Evolutionary conservation across 2,113 vertebrate genomes (phyloP).

Genomic region (Lathamus discolor): DNA sequence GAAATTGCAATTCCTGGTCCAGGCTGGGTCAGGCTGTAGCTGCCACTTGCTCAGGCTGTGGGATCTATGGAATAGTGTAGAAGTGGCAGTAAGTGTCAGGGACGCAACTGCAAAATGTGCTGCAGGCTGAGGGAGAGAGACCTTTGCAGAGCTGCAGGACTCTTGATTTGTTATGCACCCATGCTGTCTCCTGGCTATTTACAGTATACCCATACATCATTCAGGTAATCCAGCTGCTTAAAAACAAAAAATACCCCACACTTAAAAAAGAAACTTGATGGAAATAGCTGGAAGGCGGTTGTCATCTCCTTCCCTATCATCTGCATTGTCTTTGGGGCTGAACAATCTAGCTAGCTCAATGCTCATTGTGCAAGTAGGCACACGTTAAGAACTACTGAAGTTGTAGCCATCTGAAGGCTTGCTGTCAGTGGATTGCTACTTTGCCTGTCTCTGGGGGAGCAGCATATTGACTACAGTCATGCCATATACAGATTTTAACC

Average conservation of each 20-base stretch:
- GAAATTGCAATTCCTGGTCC: neutral
- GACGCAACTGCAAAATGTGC: neutral
- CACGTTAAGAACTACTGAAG: neutral
- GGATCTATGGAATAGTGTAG: neutral
- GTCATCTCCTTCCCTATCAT: neutral
- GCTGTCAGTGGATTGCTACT: neutral
- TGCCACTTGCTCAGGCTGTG: neutral
- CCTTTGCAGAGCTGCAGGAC: neutral
- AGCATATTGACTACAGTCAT: neutral
- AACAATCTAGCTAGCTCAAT: neutral
- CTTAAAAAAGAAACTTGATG: neutral
- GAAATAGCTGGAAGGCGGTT: neutral
- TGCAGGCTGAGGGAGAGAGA: neutral
- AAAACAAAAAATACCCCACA: neutral
- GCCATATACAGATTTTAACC: neutral
- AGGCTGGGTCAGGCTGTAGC: neutral
- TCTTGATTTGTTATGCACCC: neutral
- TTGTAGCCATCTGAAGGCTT: neutral
- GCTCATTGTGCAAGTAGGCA: neutral
- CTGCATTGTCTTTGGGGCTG: neutral
- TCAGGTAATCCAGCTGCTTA: neutral
- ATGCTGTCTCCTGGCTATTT: neutral
- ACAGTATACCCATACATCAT: neutral
- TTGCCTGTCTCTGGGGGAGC: neutral
- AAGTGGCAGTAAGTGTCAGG: neutral